Evolutionary conservation across 2,113 vertebrate species (phyloP).

Genomic region (Gasterosteus nipponicus): DNA sequence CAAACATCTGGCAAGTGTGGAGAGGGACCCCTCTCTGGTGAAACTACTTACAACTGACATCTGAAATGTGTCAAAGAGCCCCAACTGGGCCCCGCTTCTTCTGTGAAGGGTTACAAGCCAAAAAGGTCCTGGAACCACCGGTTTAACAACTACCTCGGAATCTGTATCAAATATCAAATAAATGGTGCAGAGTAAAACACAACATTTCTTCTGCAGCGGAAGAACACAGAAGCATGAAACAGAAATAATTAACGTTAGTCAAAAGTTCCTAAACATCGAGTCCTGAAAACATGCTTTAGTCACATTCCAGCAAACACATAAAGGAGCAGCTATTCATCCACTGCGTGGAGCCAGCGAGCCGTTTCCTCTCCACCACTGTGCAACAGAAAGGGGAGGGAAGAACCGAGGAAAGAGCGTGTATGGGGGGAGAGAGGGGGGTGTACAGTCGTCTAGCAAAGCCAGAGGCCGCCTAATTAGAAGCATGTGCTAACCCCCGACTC

Average conservation of each 20-base stretch:
- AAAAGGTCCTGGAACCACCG: background rate
- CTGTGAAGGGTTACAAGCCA: background rate
- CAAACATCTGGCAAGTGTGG: background rate
- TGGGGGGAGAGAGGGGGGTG: conserved; percentile 16
- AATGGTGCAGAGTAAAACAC: background rate
- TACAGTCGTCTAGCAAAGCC: conserved; percentile 47
- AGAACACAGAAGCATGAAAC: background rate
- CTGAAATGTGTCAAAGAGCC: background rate
- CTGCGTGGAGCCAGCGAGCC: conserved; percentile 55
- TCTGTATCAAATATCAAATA: background rate
- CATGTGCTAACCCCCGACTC: conserved; percentile 64
- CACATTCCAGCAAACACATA: background rate
- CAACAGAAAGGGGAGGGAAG: conserved; percentile 24
- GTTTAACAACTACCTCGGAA: background rate
- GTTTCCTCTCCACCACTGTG: conserved; percentile 16
- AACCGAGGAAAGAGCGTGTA: background rate
- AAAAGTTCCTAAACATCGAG: background rate
- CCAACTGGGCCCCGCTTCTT: background rate
- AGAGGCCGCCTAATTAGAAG: conserved; percentile 68
- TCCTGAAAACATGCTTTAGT: background rate
- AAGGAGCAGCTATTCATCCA: conserved; percentile 21
- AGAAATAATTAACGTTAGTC: background rate
- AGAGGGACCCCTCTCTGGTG: background rate
- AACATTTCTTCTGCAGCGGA: background rate
- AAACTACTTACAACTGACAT: background rate